phyloP scores from a whole-genome alignment of 2,113 vertebrate species.

The Gorilla gorilla region DNA sequence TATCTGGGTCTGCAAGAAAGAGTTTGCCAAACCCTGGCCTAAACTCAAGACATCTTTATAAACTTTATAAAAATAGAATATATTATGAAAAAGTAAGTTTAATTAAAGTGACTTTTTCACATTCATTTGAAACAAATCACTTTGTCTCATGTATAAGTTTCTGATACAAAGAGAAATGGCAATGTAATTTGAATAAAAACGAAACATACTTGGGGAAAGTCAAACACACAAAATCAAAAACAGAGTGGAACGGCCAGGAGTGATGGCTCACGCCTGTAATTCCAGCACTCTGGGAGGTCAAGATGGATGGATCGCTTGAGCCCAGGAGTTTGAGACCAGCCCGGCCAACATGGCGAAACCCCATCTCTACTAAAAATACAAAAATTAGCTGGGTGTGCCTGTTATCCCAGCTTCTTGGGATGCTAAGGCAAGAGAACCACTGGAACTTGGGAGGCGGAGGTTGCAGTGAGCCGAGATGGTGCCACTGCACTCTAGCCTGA shows the following conservation, averaged over 20 bases:
- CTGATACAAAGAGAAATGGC: background rate
- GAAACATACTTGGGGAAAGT: background rate
- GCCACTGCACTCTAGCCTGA: no score
- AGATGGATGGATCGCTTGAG: no score
- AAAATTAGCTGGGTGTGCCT: no score
- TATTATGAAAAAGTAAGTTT: background rate
- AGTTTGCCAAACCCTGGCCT: background rate
- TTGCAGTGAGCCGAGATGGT: no score
- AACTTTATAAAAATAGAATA: background rate
- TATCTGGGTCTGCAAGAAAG: background rate
- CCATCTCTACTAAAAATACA: no score
- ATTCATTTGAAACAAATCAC: background rate
- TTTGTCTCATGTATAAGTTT: background rate
- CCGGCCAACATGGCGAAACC: fast-evolving
- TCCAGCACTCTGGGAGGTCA: no score
- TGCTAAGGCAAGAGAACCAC: no score
- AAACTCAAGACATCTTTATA: background rate
- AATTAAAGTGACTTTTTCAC: background rate
- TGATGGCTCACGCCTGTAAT: no score
- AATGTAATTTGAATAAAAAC: background rate
- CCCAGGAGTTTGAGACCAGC: no score
- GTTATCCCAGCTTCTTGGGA: no score
- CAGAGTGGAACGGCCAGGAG: no score
- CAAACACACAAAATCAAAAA: background rate
- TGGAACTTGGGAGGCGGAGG: no score